A percentile compares a stretch with the other conserved stretches of the same genome.
These are phyloP conservation scores for Eubucco bourcierii DNA, from an alignment of 2,113 vertebrate genomes.

Conservation along the genomic window DNA sequence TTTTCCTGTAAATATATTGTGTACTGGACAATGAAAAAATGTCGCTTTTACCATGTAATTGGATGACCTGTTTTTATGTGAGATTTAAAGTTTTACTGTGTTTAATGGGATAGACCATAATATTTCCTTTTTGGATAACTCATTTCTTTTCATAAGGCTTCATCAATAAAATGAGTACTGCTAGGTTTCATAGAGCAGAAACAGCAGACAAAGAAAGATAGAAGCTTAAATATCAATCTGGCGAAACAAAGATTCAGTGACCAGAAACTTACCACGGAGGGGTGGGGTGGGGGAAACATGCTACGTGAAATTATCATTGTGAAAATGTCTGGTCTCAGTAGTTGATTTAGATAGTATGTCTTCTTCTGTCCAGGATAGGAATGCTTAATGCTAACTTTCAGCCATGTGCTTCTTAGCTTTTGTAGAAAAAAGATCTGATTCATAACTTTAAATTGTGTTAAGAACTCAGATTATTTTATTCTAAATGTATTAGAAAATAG, in stretches of 20 bases:
- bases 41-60: slow-evolving; percentile 78
- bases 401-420: neutral
- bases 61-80: slow-evolving; percentile 84
- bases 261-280: neutral
- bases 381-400: neutral
- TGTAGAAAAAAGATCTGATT: neutral
- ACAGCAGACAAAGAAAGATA: slow-evolving; percentile 45
- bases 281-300: neutral
- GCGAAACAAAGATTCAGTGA: slow-evolving; percentile 6
- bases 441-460: neutral
- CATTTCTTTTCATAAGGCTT: slow-evolving; percentile 70
- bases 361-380: neutral
- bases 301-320: neutral
- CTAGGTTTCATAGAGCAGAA: slow-evolving; percentile 50
- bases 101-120: slow-evolving; percentile 82
- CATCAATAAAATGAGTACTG: slow-evolving; percentile 51
- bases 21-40: slow-evolving; percentile 76
- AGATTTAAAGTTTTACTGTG: slow-evolving; percentile 79
- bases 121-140: slow-evolving; percentile 79
- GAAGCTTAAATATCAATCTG: slow-evolving; percentile 9
- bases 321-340: neutral
- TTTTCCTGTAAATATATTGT: slow-evolving; percentile 81
- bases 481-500: neutral
- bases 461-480: neutral
- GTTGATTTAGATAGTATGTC: neutral